phyloP scores from a whole-genome alignment of 2,113 vertebrate species.

The Dromaius novaehollandiae region DNA sequence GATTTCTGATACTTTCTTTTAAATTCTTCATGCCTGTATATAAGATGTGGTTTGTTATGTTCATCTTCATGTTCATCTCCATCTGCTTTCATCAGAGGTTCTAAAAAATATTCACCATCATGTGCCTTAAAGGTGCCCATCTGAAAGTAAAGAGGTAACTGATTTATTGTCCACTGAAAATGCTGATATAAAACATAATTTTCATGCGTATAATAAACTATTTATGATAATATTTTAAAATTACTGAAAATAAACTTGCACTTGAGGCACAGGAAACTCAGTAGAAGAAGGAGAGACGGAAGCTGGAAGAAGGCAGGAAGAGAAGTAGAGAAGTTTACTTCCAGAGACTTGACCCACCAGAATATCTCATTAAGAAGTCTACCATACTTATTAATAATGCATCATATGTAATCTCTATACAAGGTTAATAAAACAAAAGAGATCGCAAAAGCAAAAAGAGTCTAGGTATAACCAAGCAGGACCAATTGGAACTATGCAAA shows the following conservation, averaged over 20 bases:
- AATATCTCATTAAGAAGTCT: background rate
- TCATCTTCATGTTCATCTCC: conserved; percentile 88
- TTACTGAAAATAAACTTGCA: background rate
- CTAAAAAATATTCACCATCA: conserved; percentile 93
- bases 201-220: background rate
- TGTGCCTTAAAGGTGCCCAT: conserved; percentile 84
- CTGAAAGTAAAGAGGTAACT: conserved; percentile 49
- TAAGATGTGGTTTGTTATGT: conserved; percentile 93
- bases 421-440: background rate
- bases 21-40: conserved; percentile 86
- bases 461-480: background rate
- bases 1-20: conserved; percentile 50
- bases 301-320: background rate
- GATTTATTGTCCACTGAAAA: conserved; percentile 2
- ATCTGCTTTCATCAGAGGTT: conserved; percentile 85
- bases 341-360: background rate
- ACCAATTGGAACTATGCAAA: background rate
- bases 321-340: background rate
- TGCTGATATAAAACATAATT: background rate
- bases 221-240: background rate
- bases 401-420: background rate
- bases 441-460: background rate
- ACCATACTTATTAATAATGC: background rate
- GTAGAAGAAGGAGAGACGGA: background rate
- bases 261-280: fast-evolving